Evolutionary conservation across 2,113 vertebrate species (phyloP).

Genomic region (Cephalopterus ornatus): DNA sequence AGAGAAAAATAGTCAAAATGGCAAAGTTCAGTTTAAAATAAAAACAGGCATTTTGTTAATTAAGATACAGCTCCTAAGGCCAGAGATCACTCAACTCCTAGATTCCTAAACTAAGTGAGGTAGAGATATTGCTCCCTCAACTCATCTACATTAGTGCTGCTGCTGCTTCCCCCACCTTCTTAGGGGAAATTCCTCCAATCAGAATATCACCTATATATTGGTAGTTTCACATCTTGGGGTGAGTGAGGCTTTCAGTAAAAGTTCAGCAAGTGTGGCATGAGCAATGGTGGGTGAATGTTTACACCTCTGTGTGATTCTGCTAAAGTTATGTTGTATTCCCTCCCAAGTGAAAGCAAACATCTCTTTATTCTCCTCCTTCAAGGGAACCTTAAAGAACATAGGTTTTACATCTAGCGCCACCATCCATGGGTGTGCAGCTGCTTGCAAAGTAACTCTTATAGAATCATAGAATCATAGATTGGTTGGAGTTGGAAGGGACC

Average conservation of each 20-base stretch:
- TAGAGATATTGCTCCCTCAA: too few relatives aligned
- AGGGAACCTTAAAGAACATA: neutral
- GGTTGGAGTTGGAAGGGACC: too few relatives aligned
- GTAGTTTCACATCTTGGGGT: neutral
- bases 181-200: neutral
- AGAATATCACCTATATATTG: neutral
- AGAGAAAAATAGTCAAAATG: too few relatives aligned
- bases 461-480: too few relatives aligned
- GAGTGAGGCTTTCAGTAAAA: neutral
- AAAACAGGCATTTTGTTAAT: too few relatives aligned
- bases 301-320: neutral
- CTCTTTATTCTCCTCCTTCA: neutral
- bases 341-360: neutral
- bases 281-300: neutral
- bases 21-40: too few relatives aligned
- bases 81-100: too few relatives aligned
- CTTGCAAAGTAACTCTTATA: neutral
- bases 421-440: neutral
- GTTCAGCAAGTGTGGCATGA: neutral
- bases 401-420: neutral
- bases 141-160: neutral
- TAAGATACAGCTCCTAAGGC: too few relatives aligned
- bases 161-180: neutral
- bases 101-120: too few relatives aligned
- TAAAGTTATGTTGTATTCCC: neutral